These are phyloP conservation scores for Hydrotaea diabolus DNA, from an alignment of 2,888 invertebrate genomes.

Conservation along the genomic window DNA sequence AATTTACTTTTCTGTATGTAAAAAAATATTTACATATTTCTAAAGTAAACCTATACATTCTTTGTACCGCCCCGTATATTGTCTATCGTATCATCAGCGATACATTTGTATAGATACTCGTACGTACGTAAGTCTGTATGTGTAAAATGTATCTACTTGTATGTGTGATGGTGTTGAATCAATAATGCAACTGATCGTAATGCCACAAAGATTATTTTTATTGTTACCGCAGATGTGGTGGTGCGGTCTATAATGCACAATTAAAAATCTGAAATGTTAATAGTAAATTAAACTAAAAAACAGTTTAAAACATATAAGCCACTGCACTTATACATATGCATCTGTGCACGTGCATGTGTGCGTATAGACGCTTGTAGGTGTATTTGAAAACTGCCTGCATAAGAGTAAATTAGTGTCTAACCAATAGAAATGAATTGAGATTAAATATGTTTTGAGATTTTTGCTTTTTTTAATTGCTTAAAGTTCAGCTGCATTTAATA, in stretches of 20 bases:
- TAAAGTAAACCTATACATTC: background rate
- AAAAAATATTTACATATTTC: conserved; percentile 4
- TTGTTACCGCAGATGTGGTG: conserved; percentile 66
- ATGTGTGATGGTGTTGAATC: conserved; percentile 45
- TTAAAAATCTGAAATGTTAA: conserved; percentile 58
- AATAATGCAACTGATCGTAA: conserved; percentile 62
- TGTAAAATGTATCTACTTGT: background rate
- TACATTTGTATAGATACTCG: background rate
- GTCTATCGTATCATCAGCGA: conserved; percentile 42
- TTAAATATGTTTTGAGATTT: conserved; percentile 19
- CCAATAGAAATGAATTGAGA: conserved; percentile 23
- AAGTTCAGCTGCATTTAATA: no score
- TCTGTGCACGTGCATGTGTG: background rate
- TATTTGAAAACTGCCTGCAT: background rate
- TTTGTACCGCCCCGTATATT: conserved; percentile 12
- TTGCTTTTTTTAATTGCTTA: no score
- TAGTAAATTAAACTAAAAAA: conserved; percentile 62
- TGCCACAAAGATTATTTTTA: conserved; percentile 64
- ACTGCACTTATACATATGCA: background rate
- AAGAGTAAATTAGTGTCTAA: conserved; percentile 35
- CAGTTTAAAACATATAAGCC: conserved; percentile 22
- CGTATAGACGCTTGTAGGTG: background rate
- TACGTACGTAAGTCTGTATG: background rate
- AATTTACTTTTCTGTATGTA: background rate
- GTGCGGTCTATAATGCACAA: conserved; percentile 66